These are phyloP conservation scores for Melanchra persicariae DNA, from an alignment of 2,888 invertebrate genomes.

Conservation along the genomic window DNA sequence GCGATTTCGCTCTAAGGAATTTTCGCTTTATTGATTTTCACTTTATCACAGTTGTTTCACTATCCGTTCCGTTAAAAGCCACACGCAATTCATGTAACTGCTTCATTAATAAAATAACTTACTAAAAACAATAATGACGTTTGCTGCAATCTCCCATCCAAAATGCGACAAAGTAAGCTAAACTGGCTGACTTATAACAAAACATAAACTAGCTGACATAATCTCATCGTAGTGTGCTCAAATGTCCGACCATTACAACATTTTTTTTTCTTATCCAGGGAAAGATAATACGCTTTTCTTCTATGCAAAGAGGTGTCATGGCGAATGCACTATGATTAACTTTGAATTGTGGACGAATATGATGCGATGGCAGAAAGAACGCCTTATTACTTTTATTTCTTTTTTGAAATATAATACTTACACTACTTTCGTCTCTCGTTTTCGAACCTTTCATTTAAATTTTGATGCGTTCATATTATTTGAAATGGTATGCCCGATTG, in stretches of 20 bases:
- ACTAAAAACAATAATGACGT: no score
- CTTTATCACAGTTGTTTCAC: no score
- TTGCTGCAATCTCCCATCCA: not conserved
- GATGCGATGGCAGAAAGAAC: no score
- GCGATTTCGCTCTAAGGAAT: no score
- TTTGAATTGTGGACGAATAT: constrained; percentile 39
- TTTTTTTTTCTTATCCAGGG: constrained; percentile 40
- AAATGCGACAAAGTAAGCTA: not conserved
- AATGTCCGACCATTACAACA: constrained; percentile 30
- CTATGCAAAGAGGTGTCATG: constrained; percentile 45
- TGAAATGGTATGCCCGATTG: no score
- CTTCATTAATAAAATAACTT: no score
- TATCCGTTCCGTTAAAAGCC: no score
- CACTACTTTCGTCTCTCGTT: no score
- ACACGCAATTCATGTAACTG: no score
- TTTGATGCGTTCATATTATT: not conserved
- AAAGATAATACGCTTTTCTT: constrained; percentile 50
- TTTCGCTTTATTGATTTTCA: no score
- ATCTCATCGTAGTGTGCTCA: constrained; percentile 22
- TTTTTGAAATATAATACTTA: no score
- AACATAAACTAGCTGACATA: not conserved
- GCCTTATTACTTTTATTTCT: no score
- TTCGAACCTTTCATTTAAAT: not conserved
- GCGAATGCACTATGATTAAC: constrained; percentile 50
- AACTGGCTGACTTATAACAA: not conserved